Base-by-base conservation (phyloP, 1,140 invertebrate genomes). In the Drosophila lini region DNA sequence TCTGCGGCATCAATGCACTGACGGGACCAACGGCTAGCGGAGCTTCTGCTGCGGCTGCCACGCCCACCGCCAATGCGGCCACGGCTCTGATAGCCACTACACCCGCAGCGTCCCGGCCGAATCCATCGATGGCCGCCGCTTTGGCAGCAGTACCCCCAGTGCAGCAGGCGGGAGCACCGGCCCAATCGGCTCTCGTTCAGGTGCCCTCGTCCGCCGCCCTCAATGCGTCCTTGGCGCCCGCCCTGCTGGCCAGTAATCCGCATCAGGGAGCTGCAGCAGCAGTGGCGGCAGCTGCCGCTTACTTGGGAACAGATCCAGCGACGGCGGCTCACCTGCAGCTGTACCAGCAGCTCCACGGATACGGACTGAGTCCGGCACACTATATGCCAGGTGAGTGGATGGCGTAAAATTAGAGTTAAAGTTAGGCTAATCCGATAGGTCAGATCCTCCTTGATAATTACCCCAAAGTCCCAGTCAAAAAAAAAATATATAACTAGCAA, bases 301-400 rank as follows among this genome's bases (percentile, higher is more conserved):
- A 73, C 11, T 16, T 73, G 9, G 77, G 84, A 7, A 69, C 84
- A 8, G 80, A 82, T 38, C 81, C 81, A 11, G 71, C 76, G 3
- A 69, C 83, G 40, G 78, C 86, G n/a, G 79, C 80, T 74, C 38
- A 95, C 94, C 83, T 96, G 74, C 96, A 96, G 85, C 94, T 97
- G 44, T 93, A 97, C 84, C 96, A 97, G 80, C 96, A 96, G 91
- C 94, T 96, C 85, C 96, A 96, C 64, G 94, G 95, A 32, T 95
- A 95, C 61, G 95, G 95, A 31, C 92, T 96, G 59, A 96, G 96
- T 84, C 95, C 96, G 77, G 95, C 96, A 62, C 95, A 96, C 69
- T 92, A 96, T 75, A 78, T 95, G 80, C 94, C 94, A 92, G 94
- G 94, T 77, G 92, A 93, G 91, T 90, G 47, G 11, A 1, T 19